Conservation (phyloP, 2,797 vertebrate species). For the Jordanella pulchra region DNA sequence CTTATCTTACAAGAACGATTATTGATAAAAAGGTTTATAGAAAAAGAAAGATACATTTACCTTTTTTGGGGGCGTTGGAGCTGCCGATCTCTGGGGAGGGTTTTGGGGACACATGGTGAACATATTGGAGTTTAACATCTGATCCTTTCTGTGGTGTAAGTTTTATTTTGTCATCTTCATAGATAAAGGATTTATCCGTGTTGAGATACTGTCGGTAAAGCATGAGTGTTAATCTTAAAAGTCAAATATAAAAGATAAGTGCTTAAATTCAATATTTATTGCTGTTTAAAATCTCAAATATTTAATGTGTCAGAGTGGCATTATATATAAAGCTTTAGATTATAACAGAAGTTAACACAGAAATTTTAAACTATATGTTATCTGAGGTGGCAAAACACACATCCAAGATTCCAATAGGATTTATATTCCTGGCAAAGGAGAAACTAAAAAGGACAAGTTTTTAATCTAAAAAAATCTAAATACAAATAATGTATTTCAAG, state of each 20-base stretch:
- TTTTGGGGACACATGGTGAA: constrained; percentile 23
- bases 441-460: background rate
- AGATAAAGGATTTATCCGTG: background rate
- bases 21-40: background rate
- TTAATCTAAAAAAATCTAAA: background rate
- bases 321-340: too few relatives aligned
- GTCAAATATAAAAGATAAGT: background rate
- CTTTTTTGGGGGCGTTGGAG: constrained; percentile 22
- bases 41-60: constrained; percentile 5
- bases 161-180: background rate
- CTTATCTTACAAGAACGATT: background rate
- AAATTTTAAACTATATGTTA: background rate
- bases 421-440: background rate
- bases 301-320: too few relatives aligned
- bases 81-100: constrained; percentile 28
- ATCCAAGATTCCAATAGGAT: background rate
- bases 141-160: background rate
- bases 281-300: background rate
- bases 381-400: background rate
- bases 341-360: background rate
- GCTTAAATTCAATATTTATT: background rate
- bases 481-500: background rate
- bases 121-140: constrained; percentile 35
- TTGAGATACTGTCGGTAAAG: constrained; percentile 29
- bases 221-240: background rate